These are phyloP conservation scores for Rhinichthys klamathensis DNA, from an alignment of 2,113 vertebrate genomes.

Conservation along the genomic window DNA sequence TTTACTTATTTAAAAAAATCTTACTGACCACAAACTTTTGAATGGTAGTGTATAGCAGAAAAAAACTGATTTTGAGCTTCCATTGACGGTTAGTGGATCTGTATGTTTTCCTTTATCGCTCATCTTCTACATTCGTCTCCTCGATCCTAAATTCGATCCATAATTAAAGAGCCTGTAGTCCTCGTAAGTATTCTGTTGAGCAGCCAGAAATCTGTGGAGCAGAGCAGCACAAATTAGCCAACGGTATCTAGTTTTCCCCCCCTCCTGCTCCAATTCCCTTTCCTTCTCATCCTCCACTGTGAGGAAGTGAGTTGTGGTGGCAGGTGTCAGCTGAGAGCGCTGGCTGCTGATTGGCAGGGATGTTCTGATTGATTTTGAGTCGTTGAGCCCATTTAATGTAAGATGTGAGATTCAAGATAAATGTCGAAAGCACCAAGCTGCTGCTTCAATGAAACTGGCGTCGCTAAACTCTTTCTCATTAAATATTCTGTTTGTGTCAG, in stretches of 20 bases:
- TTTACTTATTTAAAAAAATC: too few species aligned
- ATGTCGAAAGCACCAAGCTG: constrained; percentile 21
- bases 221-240: constrained; percentile 42
- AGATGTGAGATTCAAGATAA: constrained; percentile 30
- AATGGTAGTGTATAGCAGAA: background rate
- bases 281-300: background rate
- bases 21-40: background rate
- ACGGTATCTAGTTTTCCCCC: constrained; percentile 3
- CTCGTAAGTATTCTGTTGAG: constrained; percentile 12
- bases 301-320: constrained; percentile 15
- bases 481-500: background rate
- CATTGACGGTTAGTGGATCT: background rate
- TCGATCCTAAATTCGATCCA: constrained; percentile 18
- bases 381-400: constrained; percentile 46
- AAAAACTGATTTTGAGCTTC: background rate
- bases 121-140: background rate
- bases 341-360: constrained; percentile 28
- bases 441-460: background rate
- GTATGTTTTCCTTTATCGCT: constrained; percentile 11
- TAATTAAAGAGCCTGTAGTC: constrained; percentile 40
- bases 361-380: constrained; percentile 43
- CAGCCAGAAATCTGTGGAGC: constrained; percentile 18
- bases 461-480: background rate
- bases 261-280: constrained; percentile 12
- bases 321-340: constrained; percentile 54